Conservation (phyloP, 2,113 vertebrate species). For the Argyrosomus japonicus region DNA sequence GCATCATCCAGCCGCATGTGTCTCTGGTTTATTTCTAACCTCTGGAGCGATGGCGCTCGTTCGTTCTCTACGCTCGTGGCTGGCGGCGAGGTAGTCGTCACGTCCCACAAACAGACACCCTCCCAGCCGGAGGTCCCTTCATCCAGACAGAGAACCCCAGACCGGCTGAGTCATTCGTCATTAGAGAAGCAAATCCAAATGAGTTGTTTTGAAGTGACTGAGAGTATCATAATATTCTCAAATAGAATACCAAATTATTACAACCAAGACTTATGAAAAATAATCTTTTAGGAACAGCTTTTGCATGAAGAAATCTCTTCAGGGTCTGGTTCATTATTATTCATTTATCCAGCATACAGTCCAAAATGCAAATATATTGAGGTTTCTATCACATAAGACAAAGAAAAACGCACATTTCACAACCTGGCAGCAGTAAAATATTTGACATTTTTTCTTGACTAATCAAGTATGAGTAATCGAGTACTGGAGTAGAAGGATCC, state of each 20-base stretch:
- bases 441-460: background rate
- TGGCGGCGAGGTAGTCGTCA: background rate
- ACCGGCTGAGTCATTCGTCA: conserved; percentile 36
- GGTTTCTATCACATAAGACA: background rate
- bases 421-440: background rate
- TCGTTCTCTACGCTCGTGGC: background rate
- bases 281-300: background rate
- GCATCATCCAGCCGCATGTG: conserved; percentile 45
- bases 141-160: conserved; percentile 13
- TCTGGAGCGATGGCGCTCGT: conserved; percentile 29
- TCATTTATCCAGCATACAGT: background rate
- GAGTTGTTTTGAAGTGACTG: background rate
- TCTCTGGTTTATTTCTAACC: conserved; percentile 28
- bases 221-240: background rate
- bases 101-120: conserved; percentile 11
- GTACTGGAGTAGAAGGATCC: background rate
- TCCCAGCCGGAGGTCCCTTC: conserved; percentile 6
- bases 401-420: background rate
- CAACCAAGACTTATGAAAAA: background rate
- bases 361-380: background rate
- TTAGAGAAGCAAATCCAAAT: conserved; percentile 5
- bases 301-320: too few relatives aligned
- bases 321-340: too few relatives aligned
- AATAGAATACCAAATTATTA: too few relatives aligned
- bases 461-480: too few relatives aligned